Evolutionary conservation across 2,113 vertebrate species (phyloP).

Genomic region (Labrus mixtus): DNA sequence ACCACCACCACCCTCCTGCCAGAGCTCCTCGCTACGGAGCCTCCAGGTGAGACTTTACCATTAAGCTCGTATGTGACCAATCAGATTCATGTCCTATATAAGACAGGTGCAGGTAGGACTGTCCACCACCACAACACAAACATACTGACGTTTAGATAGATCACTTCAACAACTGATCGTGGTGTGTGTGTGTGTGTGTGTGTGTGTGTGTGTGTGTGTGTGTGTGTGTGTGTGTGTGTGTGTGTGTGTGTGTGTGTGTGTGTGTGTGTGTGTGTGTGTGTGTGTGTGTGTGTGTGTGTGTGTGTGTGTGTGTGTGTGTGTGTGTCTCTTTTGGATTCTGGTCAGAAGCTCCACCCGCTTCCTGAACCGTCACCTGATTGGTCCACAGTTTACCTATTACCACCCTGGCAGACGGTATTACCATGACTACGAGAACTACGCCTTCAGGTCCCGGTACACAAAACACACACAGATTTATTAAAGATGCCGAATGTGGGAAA

Average conservation of each 20-base stretch:
- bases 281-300: slow-evolving; percentile 5
- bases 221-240: too few species aligned
- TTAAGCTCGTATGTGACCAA: too few species aligned
- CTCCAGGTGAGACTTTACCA: slow-evolving; percentile 83
- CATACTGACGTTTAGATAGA: too few species aligned
- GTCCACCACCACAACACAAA: too few species aligned
- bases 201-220: too few species aligned
- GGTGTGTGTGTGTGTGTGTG: too few species aligned
- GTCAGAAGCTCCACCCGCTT: slow-evolving; percentile 73
- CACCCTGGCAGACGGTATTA: slow-evolving; percentile 72
- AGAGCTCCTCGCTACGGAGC: slow-evolving; percentile 84
- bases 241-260: neutral
- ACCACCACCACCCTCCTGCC: slow-evolving; percentile 48
- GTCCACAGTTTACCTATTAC: slow-evolving; percentile 76
- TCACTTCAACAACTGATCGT: too few species aligned
- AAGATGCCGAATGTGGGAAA: too few species aligned
- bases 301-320: neutral
- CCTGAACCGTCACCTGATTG: slow-evolving; percentile 79
- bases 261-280: slow-evolving; percentile 11
- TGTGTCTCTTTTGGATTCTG: slow-evolving; percentile 7
- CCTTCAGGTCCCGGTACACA: slow-evolving; percentile 72
- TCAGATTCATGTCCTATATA: too few species aligned
- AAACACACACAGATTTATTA: neutral
- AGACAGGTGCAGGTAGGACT: too few species aligned
- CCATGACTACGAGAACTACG: slow-evolving; percentile 73